Evolutionary conservation across 2,888 invertebrate genomes (phyloP).

Genomic region (Exocentrus adspersus): DNA sequence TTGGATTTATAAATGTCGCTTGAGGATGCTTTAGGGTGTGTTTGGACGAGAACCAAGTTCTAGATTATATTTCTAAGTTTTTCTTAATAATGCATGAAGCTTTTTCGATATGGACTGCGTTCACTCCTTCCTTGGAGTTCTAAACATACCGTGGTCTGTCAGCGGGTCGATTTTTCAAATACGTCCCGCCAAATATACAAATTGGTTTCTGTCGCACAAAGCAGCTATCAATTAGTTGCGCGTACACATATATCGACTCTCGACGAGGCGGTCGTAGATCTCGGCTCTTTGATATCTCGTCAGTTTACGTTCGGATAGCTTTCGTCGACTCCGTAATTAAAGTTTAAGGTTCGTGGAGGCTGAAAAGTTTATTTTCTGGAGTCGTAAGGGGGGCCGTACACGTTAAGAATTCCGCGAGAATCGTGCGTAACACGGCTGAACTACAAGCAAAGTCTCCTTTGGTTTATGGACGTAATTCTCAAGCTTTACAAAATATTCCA

Average conservation of each 20-base stretch:
- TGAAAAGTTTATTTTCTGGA: background rate
- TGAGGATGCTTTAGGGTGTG: too few relatives aligned
- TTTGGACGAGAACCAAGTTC: too few relatives aligned
- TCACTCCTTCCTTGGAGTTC: background rate
- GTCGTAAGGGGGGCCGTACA: too few relatives aligned
- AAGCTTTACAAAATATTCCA: too few relatives aligned
- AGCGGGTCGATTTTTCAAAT: slow-evolving; percentile 17
- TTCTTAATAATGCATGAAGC: too few relatives aligned
- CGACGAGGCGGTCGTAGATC: slow-evolving; percentile 7
- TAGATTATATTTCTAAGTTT: too few relatives aligned
- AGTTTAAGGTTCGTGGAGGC: background rate
- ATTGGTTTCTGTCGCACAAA: slow-evolving; percentile 15
- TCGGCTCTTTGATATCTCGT: slow-evolving; percentile 15
- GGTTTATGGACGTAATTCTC: too few relatives aligned
- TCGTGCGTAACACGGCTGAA: too few relatives aligned
- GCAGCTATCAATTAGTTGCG: slow-evolving; percentile 23
- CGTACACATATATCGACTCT: slow-evolving; percentile 10
- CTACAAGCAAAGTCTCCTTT: too few relatives aligned
- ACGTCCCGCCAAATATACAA: slow-evolving; percentile 11
- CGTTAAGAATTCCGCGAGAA: too few relatives aligned
- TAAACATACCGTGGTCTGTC: slow-evolving; percentile 16
- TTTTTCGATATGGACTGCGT: background rate
- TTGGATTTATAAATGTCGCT: too few relatives aligned
- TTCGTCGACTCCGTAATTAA: slow-evolving; percentile 20
- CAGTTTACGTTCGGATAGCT: slow-evolving; percentile 18